A percentile compares a stretch with the other conserved stretches of the same genome.
Evolutionary conservation across 1,140 invertebrate species (phyloP).

Genomic region (Drosophila melanogaster): DNA sequence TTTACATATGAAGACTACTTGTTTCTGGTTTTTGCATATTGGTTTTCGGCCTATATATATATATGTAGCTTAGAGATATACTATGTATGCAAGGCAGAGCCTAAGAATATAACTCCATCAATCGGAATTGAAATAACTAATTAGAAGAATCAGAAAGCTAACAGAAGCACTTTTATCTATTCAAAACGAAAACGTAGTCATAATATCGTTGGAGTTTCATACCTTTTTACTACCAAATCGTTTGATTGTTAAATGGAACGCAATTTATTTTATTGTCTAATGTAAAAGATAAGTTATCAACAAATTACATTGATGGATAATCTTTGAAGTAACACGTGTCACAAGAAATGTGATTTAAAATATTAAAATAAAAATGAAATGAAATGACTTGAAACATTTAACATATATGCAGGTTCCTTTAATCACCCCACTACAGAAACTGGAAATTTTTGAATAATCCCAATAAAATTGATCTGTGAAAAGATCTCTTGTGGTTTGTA

Average conservation of each 20-base stretch:
- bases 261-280: no score
- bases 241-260: no score
- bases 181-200: neutral
- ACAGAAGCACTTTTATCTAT: neutral
- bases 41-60: slow-evolving; percentile 27
- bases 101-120: neutral
- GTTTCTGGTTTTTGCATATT: slow-evolving; percentile 30
- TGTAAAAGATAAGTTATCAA: no score
- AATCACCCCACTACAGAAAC: neutral
- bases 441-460: neutral
- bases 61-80: slow-evolving; percentile 1
- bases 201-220: no score
- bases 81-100: neutral
- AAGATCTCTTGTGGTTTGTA: neutral
- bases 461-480: neutral
- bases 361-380: no score
- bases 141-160: neutral
- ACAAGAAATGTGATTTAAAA: no score
- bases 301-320: no score
- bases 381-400: no score
- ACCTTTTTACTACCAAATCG: no score
- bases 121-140: neutral
- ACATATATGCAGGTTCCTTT: neutral
- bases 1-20: slow-evolving; percentile 40
- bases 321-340: no score